Percentiles rank a stretch among this genome's conserved stretches.
Conservation (phyloP, 2,113 vertebrate species). For the Cricetomys ansorgei region DNA sequence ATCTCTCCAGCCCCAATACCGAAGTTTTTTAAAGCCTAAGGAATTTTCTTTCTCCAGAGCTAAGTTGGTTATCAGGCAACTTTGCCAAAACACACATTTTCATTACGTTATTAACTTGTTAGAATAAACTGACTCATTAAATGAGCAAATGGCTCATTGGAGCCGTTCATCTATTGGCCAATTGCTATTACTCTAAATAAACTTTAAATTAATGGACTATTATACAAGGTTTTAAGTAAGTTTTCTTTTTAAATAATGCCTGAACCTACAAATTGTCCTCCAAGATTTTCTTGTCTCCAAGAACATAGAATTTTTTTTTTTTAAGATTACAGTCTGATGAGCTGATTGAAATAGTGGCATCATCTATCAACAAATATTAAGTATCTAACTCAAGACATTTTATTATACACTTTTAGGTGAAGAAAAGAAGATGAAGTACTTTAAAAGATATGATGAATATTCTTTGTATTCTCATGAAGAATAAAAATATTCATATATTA, state of each 20-base stretch:
- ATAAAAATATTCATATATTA: constrained; percentile 40
- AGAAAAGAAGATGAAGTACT: constrained; percentile 36
- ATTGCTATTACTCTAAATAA: constrained; percentile 51
- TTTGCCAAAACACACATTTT: neutral
- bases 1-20: neutral
- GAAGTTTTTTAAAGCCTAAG: neutral
- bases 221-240: neutral
- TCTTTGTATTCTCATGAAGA: constrained; percentile 14
- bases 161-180: constrained; percentile 24
- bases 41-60: neutral
- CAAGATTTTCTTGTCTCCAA: neutral
- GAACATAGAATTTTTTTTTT: neutral
- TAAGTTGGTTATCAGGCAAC: neutral
- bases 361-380: constrained; percentile 33
- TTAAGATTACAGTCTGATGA: neutral
- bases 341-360: neutral
- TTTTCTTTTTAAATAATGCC: constrained; percentile 57
- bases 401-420: neutral
- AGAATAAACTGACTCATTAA: constrained; percentile 36
- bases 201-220: constrained; percentile 5
- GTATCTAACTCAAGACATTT: constrained; percentile 35
- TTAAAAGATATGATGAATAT: constrained; percentile 50
- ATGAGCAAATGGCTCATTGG: constrained; percentile 2
- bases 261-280: constrained; percentile 34
- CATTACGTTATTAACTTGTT: constrained; percentile 13